Evolutionary conservation across 2,797 vertebrate species (phyloP).

Genomic region (Crocodylus rhombifer): DNA sequence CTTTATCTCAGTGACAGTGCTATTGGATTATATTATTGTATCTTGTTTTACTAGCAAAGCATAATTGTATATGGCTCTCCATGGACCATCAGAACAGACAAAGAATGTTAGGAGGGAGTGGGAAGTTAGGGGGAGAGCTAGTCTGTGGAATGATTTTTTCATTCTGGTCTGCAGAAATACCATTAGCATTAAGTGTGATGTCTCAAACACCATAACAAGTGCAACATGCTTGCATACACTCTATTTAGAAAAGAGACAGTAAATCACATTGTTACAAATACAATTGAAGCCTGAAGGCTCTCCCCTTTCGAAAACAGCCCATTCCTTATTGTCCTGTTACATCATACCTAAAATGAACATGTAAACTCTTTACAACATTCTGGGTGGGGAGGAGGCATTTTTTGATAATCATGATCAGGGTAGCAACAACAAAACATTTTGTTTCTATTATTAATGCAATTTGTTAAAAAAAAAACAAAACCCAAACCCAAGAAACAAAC

Average conservation of each 20-base stretch:
- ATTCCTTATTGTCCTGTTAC: not conserved
- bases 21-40: slow-evolving; percentile 58
- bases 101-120: not conserved
- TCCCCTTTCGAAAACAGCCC: slow-evolving; percentile 27
- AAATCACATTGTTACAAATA: slow-evolving; percentile 1
- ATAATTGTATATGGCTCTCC: slow-evolving; percentile 49
- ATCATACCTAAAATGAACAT: not conserved
- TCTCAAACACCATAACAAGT: slow-evolving; percentile 17
- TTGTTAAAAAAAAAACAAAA: not conserved
- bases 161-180: slow-evolving; percentile 1
- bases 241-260: slow-evolving; percentile 11
- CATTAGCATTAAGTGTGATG: not conserved
- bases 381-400: not conserved
- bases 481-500: no score
- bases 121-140: not conserved
- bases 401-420: not conserved
- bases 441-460: not conserved
- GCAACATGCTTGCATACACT: slow-evolving; percentile 16
- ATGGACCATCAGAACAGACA: not conserved
- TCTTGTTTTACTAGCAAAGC: slow-evolving; percentile 57
- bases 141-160: not conserved
- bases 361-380: not conserved
- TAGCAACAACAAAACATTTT: not conserved
- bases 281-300: slow-evolving; percentile 24
- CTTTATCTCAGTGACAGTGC: slow-evolving; percentile 62